A percentile compares a stretch with the other conserved stretches of the same genome.
Conservation (phyloP, 2,888 invertebrate species). For the Linnaemya vulpina region DNA sequence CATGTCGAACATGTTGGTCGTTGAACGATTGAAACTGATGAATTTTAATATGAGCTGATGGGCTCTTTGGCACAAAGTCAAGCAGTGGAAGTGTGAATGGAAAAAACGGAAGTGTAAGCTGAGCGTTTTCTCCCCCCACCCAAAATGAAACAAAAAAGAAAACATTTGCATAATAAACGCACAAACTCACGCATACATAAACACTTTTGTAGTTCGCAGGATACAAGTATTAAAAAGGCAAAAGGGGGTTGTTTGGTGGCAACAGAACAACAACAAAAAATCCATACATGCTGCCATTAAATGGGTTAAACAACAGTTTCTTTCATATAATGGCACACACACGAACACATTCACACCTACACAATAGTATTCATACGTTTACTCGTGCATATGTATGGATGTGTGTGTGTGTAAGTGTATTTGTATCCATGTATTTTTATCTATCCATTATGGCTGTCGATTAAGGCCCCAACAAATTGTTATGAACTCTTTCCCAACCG, state of each 20-base stretch:
- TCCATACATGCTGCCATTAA: constrained; percentile 30
- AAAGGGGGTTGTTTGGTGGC: neutral
- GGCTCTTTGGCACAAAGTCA: constrained; percentile 20
- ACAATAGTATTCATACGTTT: neutral
- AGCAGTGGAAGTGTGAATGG: constrained; percentile 3
- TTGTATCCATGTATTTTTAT: neutral
- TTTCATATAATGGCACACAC: neutral
- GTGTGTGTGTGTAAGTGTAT: neutral
- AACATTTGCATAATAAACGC: constrained; percentile 39
- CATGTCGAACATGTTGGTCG: constrained; percentile 16
- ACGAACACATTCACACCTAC: neutral
- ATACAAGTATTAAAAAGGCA: neutral
- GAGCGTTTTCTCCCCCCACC: constrained; percentile 17
- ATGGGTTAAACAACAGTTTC: constrained; percentile 53
- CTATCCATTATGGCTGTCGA: neutral
- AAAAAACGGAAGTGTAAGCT: neutral
- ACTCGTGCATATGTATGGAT: neutral
- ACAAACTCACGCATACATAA: neutral
- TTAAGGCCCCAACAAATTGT: constrained; percentile 41
- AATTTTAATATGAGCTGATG: constrained; percentile 35
- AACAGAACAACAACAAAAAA: constrained; percentile 12
- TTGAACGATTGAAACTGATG: constrained; percentile 46
- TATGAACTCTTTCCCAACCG: constrained; percentile 22
- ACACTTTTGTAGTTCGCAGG: neutral
- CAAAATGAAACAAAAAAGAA: constrained; percentile 54